phyloP scores from a whole-genome alignment of 1,140 invertebrate genomes.

The Ceratina australensis region DNA sequence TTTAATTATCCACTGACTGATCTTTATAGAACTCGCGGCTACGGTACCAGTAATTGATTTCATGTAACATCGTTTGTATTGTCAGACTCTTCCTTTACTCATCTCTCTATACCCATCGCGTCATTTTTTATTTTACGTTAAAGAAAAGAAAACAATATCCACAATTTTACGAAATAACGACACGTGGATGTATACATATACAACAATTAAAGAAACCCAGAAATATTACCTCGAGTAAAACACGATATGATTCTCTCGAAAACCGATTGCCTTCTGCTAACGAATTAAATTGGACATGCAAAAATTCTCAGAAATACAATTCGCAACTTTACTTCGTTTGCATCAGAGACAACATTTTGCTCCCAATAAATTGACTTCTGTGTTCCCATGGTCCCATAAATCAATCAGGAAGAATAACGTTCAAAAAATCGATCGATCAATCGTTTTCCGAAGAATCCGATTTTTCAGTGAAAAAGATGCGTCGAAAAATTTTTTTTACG shows the following conservation, averaged over 20 bases:
- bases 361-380: neutral
- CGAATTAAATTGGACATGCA: neutral
- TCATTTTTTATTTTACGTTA: no score
- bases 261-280: neutral
- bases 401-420: neutral
- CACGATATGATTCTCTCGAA: neutral
- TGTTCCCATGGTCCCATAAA: neutral
- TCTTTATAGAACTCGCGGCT: neutral
- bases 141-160: no score
- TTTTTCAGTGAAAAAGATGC: neutral
- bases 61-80: neutral
- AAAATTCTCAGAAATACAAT: neutral
- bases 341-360: neutral
- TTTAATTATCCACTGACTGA: constrained; percentile 16
- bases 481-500: neutral
- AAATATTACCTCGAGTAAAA: no score
- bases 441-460: no score
- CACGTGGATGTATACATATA: no score
- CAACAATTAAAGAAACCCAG: no score
- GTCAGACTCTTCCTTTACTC: neutral
- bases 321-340: neutral
- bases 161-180: no score
- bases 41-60: no score
- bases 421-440: no score
- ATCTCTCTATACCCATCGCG: no score